Base-by-base conservation (phyloP, 2,888 invertebrate genomes). In the Fragum fragum region DNA sequence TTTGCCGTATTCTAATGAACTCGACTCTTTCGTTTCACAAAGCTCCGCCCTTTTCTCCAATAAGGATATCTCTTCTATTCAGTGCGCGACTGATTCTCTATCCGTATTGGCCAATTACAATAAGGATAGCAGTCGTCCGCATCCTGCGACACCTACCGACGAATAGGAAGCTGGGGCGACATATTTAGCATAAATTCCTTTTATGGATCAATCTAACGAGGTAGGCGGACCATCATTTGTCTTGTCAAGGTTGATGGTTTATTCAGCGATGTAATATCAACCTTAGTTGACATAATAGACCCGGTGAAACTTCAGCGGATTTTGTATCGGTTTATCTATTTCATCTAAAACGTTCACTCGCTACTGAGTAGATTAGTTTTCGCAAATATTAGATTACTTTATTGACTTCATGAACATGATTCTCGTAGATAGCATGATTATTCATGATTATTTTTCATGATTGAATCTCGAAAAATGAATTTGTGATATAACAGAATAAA, bases 21-120 rank as follows among this genome's bases (percentile, higher is more conserved):
- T 66, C 66, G 66, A 66, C 66, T 66, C 18, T 66, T 39, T 16
- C 57, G 28, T 14, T 29, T 26, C 21, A 11, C 23, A 26, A 21
- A 52, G 29, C 29, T 53, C 39, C 57, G 73, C 42, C 59, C 18
- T 14, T 23, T 59, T 23, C 59, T 26, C 73, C 73, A 59, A 73
- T 61, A 29, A 18, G 42, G 36, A n/a, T 16, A 21, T 18, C 0
- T 5, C 21, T 42, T 9, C 21, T 61, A 26, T 73, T 57, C 26
- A 61, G 39, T 42, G 59, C 73, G 53, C 23, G 59, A 28, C 28
- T 59, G 69, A 18, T 21, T n/a, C 39, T 47, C 26, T 47, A 42
- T 53, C 76, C 63, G 71, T 73, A 73, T 63, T 61, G 14, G 21
- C 81, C 81, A 81, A 81, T 81, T 59, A 69, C 28, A 77, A 39